These are phyloP conservation scores for Lasioglossum morio DNA, from an alignment of 2,888 invertebrate genomes.

Conservation along the genomic window DNA sequence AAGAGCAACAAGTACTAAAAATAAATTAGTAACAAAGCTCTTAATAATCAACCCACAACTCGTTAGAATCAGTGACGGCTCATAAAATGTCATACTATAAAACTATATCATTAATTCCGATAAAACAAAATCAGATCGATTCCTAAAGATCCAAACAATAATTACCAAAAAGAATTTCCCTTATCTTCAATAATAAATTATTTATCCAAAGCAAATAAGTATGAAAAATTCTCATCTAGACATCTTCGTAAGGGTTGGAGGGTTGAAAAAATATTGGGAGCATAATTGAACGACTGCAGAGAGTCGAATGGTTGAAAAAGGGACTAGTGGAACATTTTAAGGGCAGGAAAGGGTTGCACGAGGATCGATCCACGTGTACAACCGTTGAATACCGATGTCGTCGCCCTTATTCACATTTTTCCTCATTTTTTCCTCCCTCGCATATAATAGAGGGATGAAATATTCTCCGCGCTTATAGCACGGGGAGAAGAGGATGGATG, in stretches of 20 bases:
- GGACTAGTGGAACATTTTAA: too few species aligned
- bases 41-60: too few species aligned
- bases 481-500: not conserved
- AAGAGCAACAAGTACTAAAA: too few species aligned
- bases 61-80: too few species aligned
- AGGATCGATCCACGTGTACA: not conserved
- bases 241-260: not conserved
- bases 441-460: slow-evolving; percentile 37
- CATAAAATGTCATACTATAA: not conserved
- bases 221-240: not conserved
- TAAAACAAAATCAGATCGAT: too few species aligned
- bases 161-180: not conserved
- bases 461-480: slow-evolving; percentile 22
- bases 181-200: not conserved
- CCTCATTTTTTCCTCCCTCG: not conserved
- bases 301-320: not conserved
- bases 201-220: not conserved
- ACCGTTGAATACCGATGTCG: slow-evolving; percentile 3
- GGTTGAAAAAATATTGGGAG: not conserved
- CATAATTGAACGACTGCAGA: not conserved
- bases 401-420: not conserved
- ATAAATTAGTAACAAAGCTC: too few species aligned
- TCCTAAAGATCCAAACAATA: not conserved
- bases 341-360: not conserved
- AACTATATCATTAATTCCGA: not conserved